phyloP scores from a whole-genome alignment of 2,888 invertebrate genomes.

The Sinelater perroti region DNA sequence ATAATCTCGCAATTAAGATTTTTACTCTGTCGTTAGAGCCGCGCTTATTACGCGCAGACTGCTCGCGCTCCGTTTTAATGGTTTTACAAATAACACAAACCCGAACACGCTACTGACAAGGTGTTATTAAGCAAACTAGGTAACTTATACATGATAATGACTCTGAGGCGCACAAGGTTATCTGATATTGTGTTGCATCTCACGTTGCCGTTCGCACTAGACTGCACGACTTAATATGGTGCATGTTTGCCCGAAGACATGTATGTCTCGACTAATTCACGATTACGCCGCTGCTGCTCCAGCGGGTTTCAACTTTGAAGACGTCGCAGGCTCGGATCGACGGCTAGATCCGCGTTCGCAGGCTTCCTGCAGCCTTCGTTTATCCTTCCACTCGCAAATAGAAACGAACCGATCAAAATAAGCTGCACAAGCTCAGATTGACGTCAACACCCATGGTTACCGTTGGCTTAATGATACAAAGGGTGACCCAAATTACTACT shows the following conservation, averaged over 20 bases:
- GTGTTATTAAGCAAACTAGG: constrained; percentile 36
- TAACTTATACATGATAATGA: constrained; percentile 38
- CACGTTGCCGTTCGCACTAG: constrained; percentile 31
- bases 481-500: too few species aligned
- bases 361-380: too few species aligned
- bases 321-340: too few species aligned
- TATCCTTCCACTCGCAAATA: too few species aligned
- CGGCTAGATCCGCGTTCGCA: too few species aligned
- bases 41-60: constrained; percentile 15
- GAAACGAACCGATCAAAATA: too few species aligned
- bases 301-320: too few species aligned
- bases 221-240: constrained; percentile 36
- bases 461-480: too few species aligned
- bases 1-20: constrained; percentile 25
- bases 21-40: constrained; percentile 23
- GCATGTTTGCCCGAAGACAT: constrained; percentile 22
- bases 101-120: constrained; percentile 32
- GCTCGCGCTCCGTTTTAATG: constrained; percentile 24
- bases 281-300: too few species aligned
- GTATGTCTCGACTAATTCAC: constrained; percentile 17
- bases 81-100: constrained; percentile 31
- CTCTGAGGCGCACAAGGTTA: constrained; percentile 34
- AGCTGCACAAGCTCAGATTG: too few species aligned
- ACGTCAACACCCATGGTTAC: too few species aligned
- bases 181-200: constrained; percentile 36